These are phyloP conservation scores for Microtus oregoni DNA, from an alignment of 2,113 vertebrate species.

Conservation along the genomic window DNA sequence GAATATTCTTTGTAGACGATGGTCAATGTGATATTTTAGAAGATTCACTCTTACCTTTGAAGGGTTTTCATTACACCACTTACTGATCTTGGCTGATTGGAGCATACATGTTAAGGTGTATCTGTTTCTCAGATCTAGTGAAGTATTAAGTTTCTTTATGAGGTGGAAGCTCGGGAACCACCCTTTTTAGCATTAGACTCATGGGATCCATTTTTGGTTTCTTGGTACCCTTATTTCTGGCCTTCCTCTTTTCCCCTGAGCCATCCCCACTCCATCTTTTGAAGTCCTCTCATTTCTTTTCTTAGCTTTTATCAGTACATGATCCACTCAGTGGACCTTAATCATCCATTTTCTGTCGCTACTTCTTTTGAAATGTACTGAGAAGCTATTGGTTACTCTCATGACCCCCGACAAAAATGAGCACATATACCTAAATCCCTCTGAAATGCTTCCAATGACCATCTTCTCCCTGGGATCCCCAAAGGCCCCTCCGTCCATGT, in stretches of 20 bases:
- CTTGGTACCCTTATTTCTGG: neutral
- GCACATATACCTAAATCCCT: neutral
- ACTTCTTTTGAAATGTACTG: neutral
- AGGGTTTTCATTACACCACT: neutral
- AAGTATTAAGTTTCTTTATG: too few species aligned
- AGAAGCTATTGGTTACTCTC: neutral
- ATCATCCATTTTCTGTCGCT: neutral
- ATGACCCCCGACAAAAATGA: neutral
- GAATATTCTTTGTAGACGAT: neutral
- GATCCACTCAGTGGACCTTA: neutral
- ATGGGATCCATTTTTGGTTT: neutral
- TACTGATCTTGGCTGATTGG: neutral
- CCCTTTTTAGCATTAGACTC: neutral
- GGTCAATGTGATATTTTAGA: neutral
- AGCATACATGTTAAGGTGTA: neutral
- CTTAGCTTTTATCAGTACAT: neutral
- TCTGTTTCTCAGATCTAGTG: neutral
- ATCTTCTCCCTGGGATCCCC: neutral
- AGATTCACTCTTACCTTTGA: neutral
- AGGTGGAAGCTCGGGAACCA: neutral
- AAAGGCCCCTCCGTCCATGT: too few species aligned
- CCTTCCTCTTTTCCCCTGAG: neutral
- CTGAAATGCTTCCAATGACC: neutral
- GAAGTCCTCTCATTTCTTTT: neutral
- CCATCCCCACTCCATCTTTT: neutral